Evolutionary conservation across 2,797 vertebrate genomes (phyloP).

Genomic region (Darevskia nairensis): DNA sequence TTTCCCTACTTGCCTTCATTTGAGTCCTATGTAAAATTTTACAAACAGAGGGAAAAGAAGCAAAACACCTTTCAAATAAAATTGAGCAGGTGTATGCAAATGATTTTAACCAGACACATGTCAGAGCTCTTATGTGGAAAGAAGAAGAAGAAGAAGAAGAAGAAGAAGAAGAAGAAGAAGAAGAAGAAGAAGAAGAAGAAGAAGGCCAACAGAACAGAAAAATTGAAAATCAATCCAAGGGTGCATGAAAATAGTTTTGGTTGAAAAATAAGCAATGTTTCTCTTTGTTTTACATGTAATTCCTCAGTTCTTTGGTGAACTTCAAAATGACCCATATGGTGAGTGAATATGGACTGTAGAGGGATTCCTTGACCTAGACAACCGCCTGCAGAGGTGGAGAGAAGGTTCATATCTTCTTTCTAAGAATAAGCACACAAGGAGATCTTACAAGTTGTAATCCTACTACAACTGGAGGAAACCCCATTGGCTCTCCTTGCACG

Average conservation of each 20-base stretch:
- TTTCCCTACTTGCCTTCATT: slow-evolving; percentile 21
- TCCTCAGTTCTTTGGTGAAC: neutral
- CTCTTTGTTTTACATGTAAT: neutral
- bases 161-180: too few relatives aligned
- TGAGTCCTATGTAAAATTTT: slow-evolving; percentile 12
- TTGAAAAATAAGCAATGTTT: neutral
- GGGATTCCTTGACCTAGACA: neutral
- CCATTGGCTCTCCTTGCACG: neutral
- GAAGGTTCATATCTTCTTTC: neutral
- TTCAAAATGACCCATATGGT: neutral
- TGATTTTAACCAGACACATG: neutral
- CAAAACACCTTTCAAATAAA: slow-evolving; percentile 2
- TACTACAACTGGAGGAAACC: too few relatives aligned
- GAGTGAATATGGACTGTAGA: neutral
- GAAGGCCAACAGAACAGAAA: neutral
- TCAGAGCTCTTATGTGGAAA: neutral
- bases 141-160: neutral
- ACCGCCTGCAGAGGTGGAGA: neutral
- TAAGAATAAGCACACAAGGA: neutral
- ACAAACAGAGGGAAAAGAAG: neutral
- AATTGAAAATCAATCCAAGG: neutral
- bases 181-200: neutral
- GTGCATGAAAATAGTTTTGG: neutral
- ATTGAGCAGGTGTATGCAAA: slow-evolving; percentile 4
- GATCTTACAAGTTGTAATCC: neutral